Percentiles rank a stretch among this genome's conserved stretches.
Conservation (phyloP, 2,888 invertebrate species). For the Trileptium ribeirensis region DNA sequence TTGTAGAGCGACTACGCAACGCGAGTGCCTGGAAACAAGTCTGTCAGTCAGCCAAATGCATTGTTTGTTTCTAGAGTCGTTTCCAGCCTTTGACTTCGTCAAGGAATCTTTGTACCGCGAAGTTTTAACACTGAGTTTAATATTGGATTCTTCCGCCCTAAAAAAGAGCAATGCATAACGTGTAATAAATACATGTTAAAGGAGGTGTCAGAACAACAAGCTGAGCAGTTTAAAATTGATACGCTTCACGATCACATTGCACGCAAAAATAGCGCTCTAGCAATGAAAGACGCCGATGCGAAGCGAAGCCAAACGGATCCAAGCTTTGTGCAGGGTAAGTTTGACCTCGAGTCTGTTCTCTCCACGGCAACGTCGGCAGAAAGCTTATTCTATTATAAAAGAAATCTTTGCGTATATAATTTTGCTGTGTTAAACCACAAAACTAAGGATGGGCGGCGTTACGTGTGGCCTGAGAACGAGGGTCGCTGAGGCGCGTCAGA, state of each 20-base stretch:
- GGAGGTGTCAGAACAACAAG: not conserved
- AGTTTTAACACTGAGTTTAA: conserved; percentile 16
- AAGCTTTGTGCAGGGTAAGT: not conserved
- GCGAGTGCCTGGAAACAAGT: not conserved
- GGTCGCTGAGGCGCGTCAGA: not conserved
- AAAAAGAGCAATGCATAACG: conserved; percentile 18
- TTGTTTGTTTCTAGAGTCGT: conserved; percentile 1
- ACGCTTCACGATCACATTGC: not conserved
- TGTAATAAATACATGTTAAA: not conserved
- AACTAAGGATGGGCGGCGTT: conserved; percentile 15
- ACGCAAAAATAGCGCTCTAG: not conserved
- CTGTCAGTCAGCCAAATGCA: conserved; percentile 17
- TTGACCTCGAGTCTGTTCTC: conserved; percentile 21
- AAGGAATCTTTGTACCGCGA: not conserved
- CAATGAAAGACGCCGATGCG: not conserved
- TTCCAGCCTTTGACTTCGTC: not conserved
- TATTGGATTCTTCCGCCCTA: conserved; percentile 11
- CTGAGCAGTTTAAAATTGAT: not conserved
- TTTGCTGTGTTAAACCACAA: conserved; percentile 12
- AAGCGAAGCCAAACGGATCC: not conserved
- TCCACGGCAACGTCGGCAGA: not conserved
- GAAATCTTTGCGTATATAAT: conserved; percentile 22
- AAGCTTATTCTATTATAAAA: conserved; percentile 17
- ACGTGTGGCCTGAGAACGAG: conserved; percentile 16
- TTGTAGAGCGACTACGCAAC: not conserved